Conservation (phyloP, 2,888 invertebrate species). For the Hypsopygia costalis region DNA sequence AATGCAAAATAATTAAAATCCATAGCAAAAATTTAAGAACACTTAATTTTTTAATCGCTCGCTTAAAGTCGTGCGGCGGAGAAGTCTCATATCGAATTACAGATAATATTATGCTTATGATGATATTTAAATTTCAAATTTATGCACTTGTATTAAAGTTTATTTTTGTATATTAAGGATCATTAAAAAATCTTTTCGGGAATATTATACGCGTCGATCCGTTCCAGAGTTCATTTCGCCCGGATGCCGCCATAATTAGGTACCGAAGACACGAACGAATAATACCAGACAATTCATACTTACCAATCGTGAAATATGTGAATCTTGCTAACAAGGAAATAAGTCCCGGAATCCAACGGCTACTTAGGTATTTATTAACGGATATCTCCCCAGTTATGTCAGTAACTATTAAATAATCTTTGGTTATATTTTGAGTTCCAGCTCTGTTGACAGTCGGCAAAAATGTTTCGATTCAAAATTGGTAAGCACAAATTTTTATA, state of each 20-base stretch:
- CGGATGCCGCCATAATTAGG: slow-evolving; percentile 50
- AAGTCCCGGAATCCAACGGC: too few relatives aligned
- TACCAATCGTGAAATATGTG: neutral
- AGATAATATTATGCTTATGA: slow-evolving; percentile 18
- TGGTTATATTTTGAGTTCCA: too few relatives aligned
- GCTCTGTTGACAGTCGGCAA: too few relatives aligned
- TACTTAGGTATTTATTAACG: too few relatives aligned
- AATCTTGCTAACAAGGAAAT: neutral
- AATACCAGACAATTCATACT: slow-evolving; percentile 22
- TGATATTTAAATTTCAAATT: slow-evolving; percentile 26
- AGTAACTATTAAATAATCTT: too few relatives aligned
- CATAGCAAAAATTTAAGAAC: neutral
- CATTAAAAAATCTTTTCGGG: slow-evolving; percentile 25
- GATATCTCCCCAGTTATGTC: too few relatives aligned
- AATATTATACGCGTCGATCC: slow-evolving; percentile 34
- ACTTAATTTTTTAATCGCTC: slow-evolving; percentile 16
- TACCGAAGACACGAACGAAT: slow-evolving; percentile 34
- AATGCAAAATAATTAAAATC: too few relatives aligned
- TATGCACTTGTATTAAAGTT: slow-evolving; percentile 26
- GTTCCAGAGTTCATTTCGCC: slow-evolving; percentile 42
- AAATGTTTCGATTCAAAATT: too few relatives aligned
- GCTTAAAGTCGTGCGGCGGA: slow-evolving; percentile 32
- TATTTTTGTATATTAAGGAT: slow-evolving; percentile 17
- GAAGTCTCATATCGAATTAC: slow-evolving; percentile 45
- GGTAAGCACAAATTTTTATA: too few relatives aligned